Evolutionary conservation across 2,797 vertebrate species (phyloP).

Genomic region (Neomorphus geoffroyi): DNA sequence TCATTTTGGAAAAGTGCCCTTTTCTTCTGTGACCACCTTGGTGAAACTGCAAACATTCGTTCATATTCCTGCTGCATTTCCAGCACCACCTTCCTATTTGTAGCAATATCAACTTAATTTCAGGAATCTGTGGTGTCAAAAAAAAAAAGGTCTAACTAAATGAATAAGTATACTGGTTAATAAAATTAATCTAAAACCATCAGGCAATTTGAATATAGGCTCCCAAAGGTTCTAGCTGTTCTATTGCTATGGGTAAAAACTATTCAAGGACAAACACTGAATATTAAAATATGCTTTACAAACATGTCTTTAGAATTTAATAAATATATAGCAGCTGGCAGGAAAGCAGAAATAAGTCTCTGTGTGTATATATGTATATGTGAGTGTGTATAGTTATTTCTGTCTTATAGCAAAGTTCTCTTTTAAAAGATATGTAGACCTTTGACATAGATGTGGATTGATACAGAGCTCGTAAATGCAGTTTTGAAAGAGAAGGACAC

Average conservation of each 20-base stretch:
- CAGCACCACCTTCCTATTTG: slow-evolving; percentile 28
- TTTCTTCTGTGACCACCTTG: slow-evolving; percentile 34
- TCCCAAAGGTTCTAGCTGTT: slow-evolving; percentile 45
- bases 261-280: slow-evolving; percentile 72
- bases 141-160: slow-evolving; percentile 25
- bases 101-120: slow-evolving; percentile 60
- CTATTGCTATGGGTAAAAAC: slow-evolving; percentile 64
- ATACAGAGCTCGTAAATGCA: slow-evolving; percentile 16
- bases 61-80: slow-evolving; percentile 46
- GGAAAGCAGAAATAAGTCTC: slow-evolving; percentile 26
- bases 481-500: slow-evolving; percentile 31
- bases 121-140: slow-evolving; percentile 36
- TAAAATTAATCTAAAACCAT: slow-evolving; percentile 51
- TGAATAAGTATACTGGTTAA: slow-evolving; percentile 48
- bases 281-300: slow-evolving; percentile 67
- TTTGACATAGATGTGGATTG: slow-evolving; percentile 23
- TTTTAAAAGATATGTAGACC: slow-evolving; percentile 13
- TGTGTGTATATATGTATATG: background rate
- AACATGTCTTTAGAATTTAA: slow-evolving; percentile 66
- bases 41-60: slow-evolving; percentile 42
- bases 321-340: slow-evolving; percentile 59
- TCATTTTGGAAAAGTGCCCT: slow-evolving; percentile 33
- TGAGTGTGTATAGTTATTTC: background rate
- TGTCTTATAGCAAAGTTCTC: background rate
- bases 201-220: slow-evolving; percentile 56